phyloP scores from a whole-genome alignment of 2,888 invertebrate species.

The Caenorhabditis plicata region DNA sequence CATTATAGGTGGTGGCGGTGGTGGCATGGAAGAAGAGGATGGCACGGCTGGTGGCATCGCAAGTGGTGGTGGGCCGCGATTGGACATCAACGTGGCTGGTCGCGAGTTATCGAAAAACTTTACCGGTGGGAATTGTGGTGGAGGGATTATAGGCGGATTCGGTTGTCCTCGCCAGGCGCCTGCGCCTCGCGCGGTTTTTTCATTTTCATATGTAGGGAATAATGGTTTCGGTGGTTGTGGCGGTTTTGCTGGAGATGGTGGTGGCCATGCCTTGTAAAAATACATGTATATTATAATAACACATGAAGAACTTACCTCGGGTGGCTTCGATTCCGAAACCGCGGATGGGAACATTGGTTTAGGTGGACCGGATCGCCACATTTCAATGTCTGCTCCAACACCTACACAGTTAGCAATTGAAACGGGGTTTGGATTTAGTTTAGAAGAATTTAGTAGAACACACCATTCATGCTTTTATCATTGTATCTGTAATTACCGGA shows the following conservation, averaged over 20 bases:
- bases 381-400: not conserved
- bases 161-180: no score
- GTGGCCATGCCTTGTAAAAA: not conserved
- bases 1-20: not conserved
- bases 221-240: not conserved
- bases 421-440: not conserved
- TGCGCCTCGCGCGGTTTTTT: not conserved
- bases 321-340: no score
- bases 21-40: not conserved
- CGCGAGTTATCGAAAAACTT: no score
- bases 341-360: conserved; percentile 5
- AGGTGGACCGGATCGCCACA: conserved; percentile 1
- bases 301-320: no score
- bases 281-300: not conserved
- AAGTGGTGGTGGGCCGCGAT: not conserved
- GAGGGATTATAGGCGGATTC: no score
- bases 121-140: not conserved
- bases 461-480: not conserved
- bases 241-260: not conserved
- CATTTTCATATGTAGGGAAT: not conserved
- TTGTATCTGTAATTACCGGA: conserved; percentile 3
- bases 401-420: not conserved
- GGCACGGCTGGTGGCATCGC: not conserved
- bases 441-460: not conserved
- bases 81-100: not conserved